phyloP scores from a whole-genome alignment of 2,888 invertebrate genomes.

The Aphrophora alni region DNA sequence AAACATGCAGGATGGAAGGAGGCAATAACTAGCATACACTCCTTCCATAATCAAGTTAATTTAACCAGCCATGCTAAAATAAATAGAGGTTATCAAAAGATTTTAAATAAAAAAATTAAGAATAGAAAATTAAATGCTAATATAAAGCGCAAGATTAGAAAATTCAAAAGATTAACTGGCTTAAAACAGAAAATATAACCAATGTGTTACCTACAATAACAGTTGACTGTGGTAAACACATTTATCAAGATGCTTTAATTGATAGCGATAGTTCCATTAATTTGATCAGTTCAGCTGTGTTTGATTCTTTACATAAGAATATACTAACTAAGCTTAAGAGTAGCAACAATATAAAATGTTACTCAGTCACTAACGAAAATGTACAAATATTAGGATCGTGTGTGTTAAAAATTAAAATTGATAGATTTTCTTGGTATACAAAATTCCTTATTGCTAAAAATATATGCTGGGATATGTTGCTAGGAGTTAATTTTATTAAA shows the following conservation, averaged over 20 bases:
- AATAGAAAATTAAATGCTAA: too few relatives aligned
- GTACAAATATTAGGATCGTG: not conserved
- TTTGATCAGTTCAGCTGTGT: not conserved
- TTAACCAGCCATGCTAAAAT: too few relatives aligned
- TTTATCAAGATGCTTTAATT: constrained; percentile 2
- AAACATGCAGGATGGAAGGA: too few relatives aligned
- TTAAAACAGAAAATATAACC: too few relatives aligned
- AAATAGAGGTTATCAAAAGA: too few relatives aligned
- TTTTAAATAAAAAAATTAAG: too few relatives aligned
- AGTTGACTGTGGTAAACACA: too few relatives aligned
- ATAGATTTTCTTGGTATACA: constrained; percentile 11
- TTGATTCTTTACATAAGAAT: not conserved
- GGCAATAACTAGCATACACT: too few relatives aligned
- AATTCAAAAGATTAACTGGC: too few relatives aligned
- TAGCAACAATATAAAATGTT: not conserved
- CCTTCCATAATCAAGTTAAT: too few relatives aligned
- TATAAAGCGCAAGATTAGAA: too few relatives aligned
- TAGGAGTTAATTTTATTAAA: constrained; percentile 12
- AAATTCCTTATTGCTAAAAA: not conserved
- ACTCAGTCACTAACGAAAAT: not conserved
- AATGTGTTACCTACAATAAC: too few relatives aligned
- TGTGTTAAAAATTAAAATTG: not conserved
- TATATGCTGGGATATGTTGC: not conserved
- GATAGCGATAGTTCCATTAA: not conserved
- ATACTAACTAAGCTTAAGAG: not conserved